Evolutionary conservation across 1,140 invertebrate genomes (phyloP).

Genomic region (Zaprionus kolodkinae): DNA sequence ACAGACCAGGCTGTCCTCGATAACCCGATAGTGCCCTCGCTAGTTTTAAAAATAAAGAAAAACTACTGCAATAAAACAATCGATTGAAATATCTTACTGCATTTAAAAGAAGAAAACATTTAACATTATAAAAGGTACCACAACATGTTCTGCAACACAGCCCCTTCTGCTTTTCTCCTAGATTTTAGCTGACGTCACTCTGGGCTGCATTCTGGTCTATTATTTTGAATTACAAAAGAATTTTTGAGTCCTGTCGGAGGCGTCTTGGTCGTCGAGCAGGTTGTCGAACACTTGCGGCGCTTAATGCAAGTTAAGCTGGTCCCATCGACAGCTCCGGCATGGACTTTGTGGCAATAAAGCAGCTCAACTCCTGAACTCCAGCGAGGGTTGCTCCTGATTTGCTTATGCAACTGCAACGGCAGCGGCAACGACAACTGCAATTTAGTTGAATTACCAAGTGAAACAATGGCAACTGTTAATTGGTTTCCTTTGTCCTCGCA

Average conservation of each 20-base stretch:
- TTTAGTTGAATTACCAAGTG: constrained; percentile 83
- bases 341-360: constrained; percentile 67
- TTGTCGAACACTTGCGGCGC: background rate
- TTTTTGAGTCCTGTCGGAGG: background rate
- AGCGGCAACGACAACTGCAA: constrained; percentile 65
- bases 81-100: too few species aligned
- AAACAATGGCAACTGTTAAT: constrained; percentile 82
- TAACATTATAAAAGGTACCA: too few species aligned
- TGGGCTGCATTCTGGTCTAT: too few species aligned
- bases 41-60: too few species aligned
- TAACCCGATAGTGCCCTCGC: too few species aligned
- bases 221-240: background rate
- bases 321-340: background rate
- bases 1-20: too few species aligned
- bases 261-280: background rate
- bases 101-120: too few species aligned
- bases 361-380: constrained; percentile 56
- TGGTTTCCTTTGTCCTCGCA: constrained; percentile 78
- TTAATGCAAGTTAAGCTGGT: background rate
- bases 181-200: too few species aligned
- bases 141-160: too few species aligned
- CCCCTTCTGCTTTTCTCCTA: too few species aligned
- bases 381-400: constrained; percentile 35
- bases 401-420: constrained; percentile 53
- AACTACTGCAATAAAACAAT: too few species aligned